Conservation (phyloP, 2,888 invertebrate genomes). For the Lasioglossum marginatum region DNA sequence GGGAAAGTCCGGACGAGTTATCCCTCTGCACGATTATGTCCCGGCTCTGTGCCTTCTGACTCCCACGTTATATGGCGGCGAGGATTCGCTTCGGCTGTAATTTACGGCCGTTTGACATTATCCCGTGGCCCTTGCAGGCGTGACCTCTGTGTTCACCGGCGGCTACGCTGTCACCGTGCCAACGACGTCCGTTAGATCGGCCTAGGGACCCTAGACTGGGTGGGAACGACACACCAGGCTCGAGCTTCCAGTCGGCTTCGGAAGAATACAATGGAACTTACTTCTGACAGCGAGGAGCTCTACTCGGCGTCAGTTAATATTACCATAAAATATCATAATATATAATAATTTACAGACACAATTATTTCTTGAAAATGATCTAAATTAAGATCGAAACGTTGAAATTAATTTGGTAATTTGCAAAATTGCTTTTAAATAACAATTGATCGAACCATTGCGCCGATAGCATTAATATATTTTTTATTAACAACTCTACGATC, state of each 20-base stretch:
- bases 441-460: too few relatives aligned
- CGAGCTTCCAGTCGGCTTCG: background rate
- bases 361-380: too few relatives aligned
- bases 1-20: constrained; percentile 74
- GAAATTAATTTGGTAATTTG: too few relatives aligned
- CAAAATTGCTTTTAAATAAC: too few relatives aligned
- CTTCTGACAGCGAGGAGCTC: background rate
- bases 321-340: too few relatives aligned
- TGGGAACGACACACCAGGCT: constrained; percentile 26
- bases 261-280: constrained; percentile 3
- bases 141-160: constrained; percentile 72
- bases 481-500: too few relatives aligned
- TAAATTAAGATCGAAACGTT: too few relatives aligned
- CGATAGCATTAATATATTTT: too few relatives aligned
- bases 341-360: too few relatives aligned
- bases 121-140: constrained; percentile 77
- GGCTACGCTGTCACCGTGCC: constrained; percentile 60
- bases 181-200: constrained; percentile 57
- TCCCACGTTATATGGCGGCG: constrained; percentile 79
- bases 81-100: constrained; percentile 74
- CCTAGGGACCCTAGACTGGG: constrained; percentile 37
- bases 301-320: too few relatives aligned
- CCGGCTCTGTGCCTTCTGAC: constrained; percentile 63
- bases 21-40: constrained; percentile 65
- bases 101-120: constrained; percentile 81